Percentiles rank a stretch among this genome's conserved stretches.
Evolutionary conservation across 2,888 invertebrate species (phyloP).

Genomic region (Drosophila ezoana): DNA sequence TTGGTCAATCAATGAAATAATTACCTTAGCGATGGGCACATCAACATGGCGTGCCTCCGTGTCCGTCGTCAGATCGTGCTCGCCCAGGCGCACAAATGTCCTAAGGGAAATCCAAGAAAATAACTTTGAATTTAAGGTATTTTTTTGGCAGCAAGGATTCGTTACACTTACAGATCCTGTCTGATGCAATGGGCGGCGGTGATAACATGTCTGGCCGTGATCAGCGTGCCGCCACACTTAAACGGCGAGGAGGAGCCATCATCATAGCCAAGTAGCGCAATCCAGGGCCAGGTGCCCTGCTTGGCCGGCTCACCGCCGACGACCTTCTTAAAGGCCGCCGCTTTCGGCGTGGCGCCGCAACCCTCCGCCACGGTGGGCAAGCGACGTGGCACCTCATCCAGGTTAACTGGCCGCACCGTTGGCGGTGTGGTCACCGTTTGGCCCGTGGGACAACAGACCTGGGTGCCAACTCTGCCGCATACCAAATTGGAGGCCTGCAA

Average conservation of each 20-base stretch:
- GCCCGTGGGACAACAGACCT: slow-evolving; percentile 80
- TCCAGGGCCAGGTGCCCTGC: slow-evolving; percentile 92
- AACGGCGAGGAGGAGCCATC: slow-evolving; percentile 82
- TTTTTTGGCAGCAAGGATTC: neutral
- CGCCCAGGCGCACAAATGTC: slow-evolving; percentile 89
- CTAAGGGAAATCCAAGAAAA: slow-evolving; percentile 37
- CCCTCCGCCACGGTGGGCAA: slow-evolving; percentile 84
- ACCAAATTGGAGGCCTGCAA: slow-evolving; percentile 77
- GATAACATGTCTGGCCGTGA: slow-evolving; percentile 87
- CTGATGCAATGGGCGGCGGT: slow-evolving; percentile 86
- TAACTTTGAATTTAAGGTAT: neutral
- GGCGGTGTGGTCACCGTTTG: slow-evolving; percentile 10
- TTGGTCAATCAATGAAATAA: slow-evolving; percentile 18
- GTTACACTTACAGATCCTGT: slow-evolving; percentile 74
- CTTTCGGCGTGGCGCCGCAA: slow-evolving; percentile 88
- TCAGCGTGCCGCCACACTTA: slow-evolving; percentile 86
- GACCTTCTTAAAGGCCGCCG: slow-evolving; percentile 87
- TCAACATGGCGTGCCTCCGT: slow-evolving; percentile 87
- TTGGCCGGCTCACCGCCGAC: slow-evolving; percentile 90
- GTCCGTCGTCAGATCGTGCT: slow-evolving; percentile 89
- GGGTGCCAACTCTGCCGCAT: slow-evolving; percentile 65
- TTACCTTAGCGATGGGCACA: slow-evolving; percentile 86
- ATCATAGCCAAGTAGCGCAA: slow-evolving; percentile 90
- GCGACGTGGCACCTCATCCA: slow-evolving; percentile 68
- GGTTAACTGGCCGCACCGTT: slow-evolving; percentile 34